A percentile compares a stretch with the other conserved stretches of the same genome.
These are phyloP conservation scores for Melolontha melolontha DNA, from an alignment of 2,888 invertebrate genomes.

Conservation along the genomic window DNA sequence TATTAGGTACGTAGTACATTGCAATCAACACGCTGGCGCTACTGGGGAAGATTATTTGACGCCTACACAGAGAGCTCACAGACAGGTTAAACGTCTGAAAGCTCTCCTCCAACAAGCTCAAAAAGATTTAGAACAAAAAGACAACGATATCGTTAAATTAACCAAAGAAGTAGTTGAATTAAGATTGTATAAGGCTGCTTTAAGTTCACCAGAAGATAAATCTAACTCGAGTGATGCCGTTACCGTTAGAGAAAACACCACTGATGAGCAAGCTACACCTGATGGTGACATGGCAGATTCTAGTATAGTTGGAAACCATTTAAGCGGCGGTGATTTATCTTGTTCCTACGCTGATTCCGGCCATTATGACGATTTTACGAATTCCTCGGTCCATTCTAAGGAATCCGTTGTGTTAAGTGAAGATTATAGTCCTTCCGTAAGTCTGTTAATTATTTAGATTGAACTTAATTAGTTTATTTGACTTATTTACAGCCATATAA, in stretches of 20 bases:
- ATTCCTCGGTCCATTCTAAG: conserved; percentile 82
- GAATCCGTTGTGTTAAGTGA: conserved; percentile 71
- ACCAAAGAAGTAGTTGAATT: conserved; percentile 79
- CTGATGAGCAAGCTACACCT: conserved; percentile 65
- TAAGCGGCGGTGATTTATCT: conserved; percentile 70
- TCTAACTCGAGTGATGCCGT: conserved; percentile 72
- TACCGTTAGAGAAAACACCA: conserved; percentile 78
- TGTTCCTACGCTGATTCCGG: conserved; percentile 88
- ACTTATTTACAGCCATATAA: conserved; percentile 53
- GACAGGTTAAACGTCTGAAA: conserved; percentile 82
- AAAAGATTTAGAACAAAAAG: conserved; percentile 83
- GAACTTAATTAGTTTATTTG: not conserved
- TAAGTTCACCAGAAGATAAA: conserved; percentile 83
- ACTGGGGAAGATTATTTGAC: conserved; percentile 88
- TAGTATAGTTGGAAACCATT: conserved; percentile 51
- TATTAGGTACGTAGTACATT: conserved; percentile 85
- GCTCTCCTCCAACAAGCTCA: conserved; percentile 79
- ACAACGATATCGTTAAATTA: conserved; percentile 80
- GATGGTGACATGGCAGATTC: conserved; percentile 51
- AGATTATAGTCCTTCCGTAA: conserved; percentile 52
- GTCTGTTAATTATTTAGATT: conserved; percentile 26
- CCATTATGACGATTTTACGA: conserved; percentile 85
- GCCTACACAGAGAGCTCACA: conserved; percentile 87
- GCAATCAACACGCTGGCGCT: conserved; percentile 82
- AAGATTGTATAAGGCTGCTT: conserved; percentile 82